Conservation (phyloP, 1,140 invertebrate genomes). For the Eumeta japonica region DNA sequence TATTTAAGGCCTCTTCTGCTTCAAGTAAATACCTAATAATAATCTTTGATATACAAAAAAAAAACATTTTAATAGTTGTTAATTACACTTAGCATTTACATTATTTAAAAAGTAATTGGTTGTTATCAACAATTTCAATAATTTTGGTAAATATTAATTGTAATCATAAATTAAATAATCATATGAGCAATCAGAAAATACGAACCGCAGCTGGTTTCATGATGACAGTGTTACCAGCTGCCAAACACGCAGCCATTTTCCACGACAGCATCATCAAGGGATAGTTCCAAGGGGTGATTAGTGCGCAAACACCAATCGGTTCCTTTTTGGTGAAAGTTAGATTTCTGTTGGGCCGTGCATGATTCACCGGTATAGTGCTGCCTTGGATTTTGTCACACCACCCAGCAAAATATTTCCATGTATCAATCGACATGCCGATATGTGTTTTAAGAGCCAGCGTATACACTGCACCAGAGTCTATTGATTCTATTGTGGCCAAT, state of each 20-base stretch:
- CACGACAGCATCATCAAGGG: constrained; percentile 97
- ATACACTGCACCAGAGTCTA: constrained; percentile 94
- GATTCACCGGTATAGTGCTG: constrained; percentile 83
- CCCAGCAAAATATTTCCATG: constrained; percentile 89
- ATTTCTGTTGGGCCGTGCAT: constrained; percentile 86
- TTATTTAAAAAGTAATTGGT: too few relatives aligned
- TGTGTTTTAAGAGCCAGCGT: constrained; percentile 93
- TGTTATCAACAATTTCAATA: too few relatives aligned
- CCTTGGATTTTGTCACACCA: constrained; percentile 96
- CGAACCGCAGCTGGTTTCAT: constrained; percentile 88
- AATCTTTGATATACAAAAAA: too few relatives aligned
- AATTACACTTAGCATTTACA: too few relatives aligned
- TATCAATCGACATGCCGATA: constrained; percentile 91
- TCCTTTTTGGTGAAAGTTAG: constrained; percentile 86
- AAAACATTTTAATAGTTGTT: too few relatives aligned
- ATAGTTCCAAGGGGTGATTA: constrained; percentile 98
- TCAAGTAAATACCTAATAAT: too few relatives aligned
- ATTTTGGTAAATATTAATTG: not conserved
- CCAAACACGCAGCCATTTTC: constrained; percentile 96
- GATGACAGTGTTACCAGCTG: constrained; percentile 89
- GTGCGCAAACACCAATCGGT: constrained; percentile 88
- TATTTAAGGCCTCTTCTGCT: too few relatives aligned
- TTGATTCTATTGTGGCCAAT: constrained; percentile 86
- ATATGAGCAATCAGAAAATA: constrained; percentile 1
- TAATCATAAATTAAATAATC: not conserved